Evolutionary conservation across 2,113 vertebrate species (phyloP).

Genomic region (Prionailurus viverrinus): DNA sequence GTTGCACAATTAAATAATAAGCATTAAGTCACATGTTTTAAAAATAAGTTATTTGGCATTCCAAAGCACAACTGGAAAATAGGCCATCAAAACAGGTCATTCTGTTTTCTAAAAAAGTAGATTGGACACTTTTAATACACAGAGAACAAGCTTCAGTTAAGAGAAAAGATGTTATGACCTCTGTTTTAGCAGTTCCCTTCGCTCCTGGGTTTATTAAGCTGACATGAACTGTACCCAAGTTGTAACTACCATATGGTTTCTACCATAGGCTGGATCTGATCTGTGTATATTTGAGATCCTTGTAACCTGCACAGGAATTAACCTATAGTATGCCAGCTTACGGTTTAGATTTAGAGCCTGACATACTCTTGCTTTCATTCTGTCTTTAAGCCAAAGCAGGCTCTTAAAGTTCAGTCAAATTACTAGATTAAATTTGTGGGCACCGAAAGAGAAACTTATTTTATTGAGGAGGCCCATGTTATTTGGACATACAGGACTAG

Average conservation of each 20-base stretch:
- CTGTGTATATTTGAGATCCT: background rate
- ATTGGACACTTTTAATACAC: background rate
- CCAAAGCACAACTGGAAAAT: slow-evolving; percentile 59
- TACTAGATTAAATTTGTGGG: slow-evolving; percentile 41
- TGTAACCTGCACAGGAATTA: background rate
- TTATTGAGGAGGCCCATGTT: background rate
- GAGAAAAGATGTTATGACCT: slow-evolving; percentile 32
- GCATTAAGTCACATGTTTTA: slow-evolving; percentile 47
- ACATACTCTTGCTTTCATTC: background rate
- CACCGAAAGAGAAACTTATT: background rate
- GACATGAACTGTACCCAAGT: background rate
- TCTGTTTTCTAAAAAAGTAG: slow-evolving; percentile 22
- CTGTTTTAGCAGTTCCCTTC: background rate
- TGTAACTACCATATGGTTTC: slow-evolving; percentile 28
- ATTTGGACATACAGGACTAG: slow-evolving; percentile 8
- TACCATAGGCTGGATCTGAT: background rate
- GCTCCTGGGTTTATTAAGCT: slow-evolving; percentile 33
- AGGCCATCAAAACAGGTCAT: slow-evolving; percentile 47
- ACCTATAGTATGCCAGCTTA: background rate
- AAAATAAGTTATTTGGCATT: slow-evolving; percentile 52
- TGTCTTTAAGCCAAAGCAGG: slow-evolving; percentile 42
- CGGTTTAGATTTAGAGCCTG: background rate
- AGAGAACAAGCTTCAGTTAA: slow-evolving; percentile 22
- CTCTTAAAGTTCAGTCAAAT: slow-evolving; percentile 37
- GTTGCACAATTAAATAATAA: slow-evolving; percentile 52